Evolutionary conservation across 2,888 invertebrate genomes (phyloP), one percentile per base, ranked within the genome.

Genomic region (Ormyrus labotus): DNA sequence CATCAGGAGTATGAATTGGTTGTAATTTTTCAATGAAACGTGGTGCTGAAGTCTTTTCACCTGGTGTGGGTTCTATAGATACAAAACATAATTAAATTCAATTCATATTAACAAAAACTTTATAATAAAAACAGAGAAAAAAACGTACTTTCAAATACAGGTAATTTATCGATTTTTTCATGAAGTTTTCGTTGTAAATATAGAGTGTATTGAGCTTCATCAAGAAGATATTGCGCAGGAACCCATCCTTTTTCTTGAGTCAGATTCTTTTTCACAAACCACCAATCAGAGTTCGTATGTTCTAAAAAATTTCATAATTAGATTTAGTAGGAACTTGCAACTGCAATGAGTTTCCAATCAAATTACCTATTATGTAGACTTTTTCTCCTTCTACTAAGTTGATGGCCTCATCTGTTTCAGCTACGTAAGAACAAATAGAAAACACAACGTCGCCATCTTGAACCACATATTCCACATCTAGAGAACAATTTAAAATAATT

Each of bases 221-320:
- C 95, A 93, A 97, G 95, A 5, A 98, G 92, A 88, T 96, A 95
- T 88, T 96, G 95, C 0, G 97, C 96, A 13, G 97, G 97, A n/a
- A 97, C 97, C 96, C 96, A 97, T 81, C 98, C 98, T 86, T 96
- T 96, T 91, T 98, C 97, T 89, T 96, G 96, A 0, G 97, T 97
- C 48, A 97, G 92, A 89, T 96, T 95, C 90, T 98, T 98, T 85
- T 94, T 95, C 0, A 98, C 96, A 88, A 96, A 96, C 97, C 97
- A 98, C 97, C 97, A 97, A 89, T 97, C 97, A 73, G 95, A 93
- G 89, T 96, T 96, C 70, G 96, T 95, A 73, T 95, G 95, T 91
- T 96, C 96, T 93, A 91, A 67, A 61, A 71, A 55, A 71, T 77
- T 8, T 53, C 13, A 34, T 34, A 34, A 34, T 34, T 34, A 63